Conservation (phyloP, 2,888 invertebrate genomes). For the Bugulina stolonifera region DNA sequence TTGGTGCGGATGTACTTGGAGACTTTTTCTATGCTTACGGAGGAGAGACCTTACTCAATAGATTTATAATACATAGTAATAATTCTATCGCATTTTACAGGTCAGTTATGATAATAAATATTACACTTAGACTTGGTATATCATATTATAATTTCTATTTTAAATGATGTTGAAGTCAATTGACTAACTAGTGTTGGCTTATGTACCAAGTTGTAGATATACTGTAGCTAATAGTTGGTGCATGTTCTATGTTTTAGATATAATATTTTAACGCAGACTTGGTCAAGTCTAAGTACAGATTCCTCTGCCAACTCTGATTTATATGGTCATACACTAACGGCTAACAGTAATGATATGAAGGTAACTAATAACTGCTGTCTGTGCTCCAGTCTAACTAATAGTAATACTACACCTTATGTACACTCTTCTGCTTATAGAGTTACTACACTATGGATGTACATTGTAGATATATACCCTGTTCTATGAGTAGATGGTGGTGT, state of each 20-base stretch:
- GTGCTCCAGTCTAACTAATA: too few relatives aligned
- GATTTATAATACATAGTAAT: conserved; percentile 20
- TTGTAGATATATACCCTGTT: too few relatives aligned
- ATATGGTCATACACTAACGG: background rate
- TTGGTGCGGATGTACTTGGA: conserved; percentile 6
- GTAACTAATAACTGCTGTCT: too few relatives aligned
- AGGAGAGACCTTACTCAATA: conserved; percentile 12
- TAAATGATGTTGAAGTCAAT: background rate
- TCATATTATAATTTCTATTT: too few relatives aligned
- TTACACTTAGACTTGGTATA: too few relatives aligned
- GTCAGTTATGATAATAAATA: too few relatives aligned
- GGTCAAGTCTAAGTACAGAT: background rate
- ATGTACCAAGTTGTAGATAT: background rate
- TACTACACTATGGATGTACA: too few relatives aligned
- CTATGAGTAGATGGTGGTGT: too few relatives aligned
- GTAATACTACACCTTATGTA: too few relatives aligned
- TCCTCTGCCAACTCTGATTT: background rate
- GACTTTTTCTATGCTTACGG: conserved; percentile 9
- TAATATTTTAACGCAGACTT: background rate
- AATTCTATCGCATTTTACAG: background rate
- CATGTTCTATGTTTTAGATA: background rate
- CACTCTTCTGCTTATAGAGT: too few relatives aligned
- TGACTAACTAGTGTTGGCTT: background rate
- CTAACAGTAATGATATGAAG: background rate
- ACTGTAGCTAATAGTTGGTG: background rate